Percentiles rank a stretch among this genome's conserved stretches.
These are phyloP conservation scores for Hymenopus coronatus DNA, from an alignment of 2,888 invertebrate species.

Conservation along the genomic window DNA sequence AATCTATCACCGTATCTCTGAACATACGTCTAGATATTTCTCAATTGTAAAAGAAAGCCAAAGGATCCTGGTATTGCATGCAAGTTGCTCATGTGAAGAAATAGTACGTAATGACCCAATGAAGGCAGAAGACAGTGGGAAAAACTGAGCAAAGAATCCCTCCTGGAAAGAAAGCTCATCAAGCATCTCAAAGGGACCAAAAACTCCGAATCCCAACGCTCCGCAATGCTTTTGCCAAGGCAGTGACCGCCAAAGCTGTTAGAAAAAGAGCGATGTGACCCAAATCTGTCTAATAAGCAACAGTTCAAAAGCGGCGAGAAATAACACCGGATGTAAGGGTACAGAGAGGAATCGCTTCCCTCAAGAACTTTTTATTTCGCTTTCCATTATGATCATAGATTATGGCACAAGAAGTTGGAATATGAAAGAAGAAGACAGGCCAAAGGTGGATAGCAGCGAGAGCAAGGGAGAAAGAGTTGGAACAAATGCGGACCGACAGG, in stretches of 20 bases:
- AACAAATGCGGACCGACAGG: conserved; percentile 27
- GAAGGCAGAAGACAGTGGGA: background rate
- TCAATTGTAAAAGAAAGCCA: background rate
- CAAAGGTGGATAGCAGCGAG: conserved; percentile 5
- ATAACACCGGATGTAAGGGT: background rate
- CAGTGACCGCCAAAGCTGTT: background rate
- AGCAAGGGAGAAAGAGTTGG: background rate
- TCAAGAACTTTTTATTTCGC: background rate
- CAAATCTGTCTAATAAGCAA: background rate
- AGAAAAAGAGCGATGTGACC: background rate
- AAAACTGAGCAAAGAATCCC: background rate
- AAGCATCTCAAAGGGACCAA: background rate
- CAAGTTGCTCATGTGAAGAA: background rate
- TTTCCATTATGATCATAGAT: conserved; percentile 1
- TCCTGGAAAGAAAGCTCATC: background rate
- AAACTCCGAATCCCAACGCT: background rate
- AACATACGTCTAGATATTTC: too few relatives aligned
- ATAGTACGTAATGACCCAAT: background rate
- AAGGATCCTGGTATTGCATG: background rate
- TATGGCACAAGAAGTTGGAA: background rate
- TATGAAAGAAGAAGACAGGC: background rate
- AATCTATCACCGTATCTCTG: too few relatives aligned
- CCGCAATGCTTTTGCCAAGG: background rate
- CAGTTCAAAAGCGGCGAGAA: background rate
- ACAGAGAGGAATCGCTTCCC: background rate